Base-by-base conservation (phyloP, 2,888 invertebrate species). In the Myopa testacea region DNA sequence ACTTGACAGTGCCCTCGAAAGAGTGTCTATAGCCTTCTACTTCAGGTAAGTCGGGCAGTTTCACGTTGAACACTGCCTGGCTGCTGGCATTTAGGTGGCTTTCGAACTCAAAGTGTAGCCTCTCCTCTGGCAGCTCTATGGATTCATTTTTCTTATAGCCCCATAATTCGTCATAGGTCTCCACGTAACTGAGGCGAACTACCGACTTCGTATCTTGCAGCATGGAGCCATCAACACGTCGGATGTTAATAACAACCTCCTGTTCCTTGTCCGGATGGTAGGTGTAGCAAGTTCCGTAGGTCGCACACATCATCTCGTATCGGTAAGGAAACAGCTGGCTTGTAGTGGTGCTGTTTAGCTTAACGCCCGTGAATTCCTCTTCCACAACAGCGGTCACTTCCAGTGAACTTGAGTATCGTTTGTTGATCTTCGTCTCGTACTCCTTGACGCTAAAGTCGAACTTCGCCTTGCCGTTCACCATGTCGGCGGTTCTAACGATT, bases 241-340 rank as follows among this genome's bases (percentile, higher is more conserved):
- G 90, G 0, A 95, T 89, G 90, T 94, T 94, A n/a, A 94, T 88
- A 91, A 94, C 94, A 37, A 96, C 94, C 50, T 93, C 94, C 83
- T 95, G 96, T 81, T 94, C 94, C 72, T 98, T 91, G 60, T 95
- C 96, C 0, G 98, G 97, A 87, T 97, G 96, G 90, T 97, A 98
- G 81, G 94, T 94, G 82, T 95, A 94, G 0, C 97, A 95, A 3
- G 94, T 94, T 83, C 94, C 93, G 50, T 81, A 85, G 14, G 81
- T 82, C 34, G 96, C 92, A 74, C 95, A 91, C 78, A 94, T 92
- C 90, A 96, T 91, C 82, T 93, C 93, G 84, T 95, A 94, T 81
- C 93, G 93, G 85, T 95, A 93, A 76, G 93, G 93, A 88, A 95
- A 96, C 8, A 98, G 89, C 76, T 93, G 92, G 58, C 96, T 91